phyloP scores from a whole-genome alignment of 2,888 invertebrate species.

The Phymatocera aterrima region DNA sequence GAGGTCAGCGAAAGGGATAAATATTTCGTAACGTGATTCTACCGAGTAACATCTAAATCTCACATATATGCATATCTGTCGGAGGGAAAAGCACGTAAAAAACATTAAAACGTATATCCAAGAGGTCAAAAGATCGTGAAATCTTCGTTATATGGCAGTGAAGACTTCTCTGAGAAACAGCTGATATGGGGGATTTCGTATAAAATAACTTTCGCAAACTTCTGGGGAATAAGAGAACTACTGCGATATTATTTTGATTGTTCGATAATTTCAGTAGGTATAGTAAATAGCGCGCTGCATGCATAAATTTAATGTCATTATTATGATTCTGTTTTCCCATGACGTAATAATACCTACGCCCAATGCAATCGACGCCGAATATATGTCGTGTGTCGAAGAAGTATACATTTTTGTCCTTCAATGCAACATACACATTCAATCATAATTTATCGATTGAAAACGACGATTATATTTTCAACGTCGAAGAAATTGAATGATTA shows the following conservation, averaged over 20 bases:
- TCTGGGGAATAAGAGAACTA: background rate
- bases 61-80: background rate
- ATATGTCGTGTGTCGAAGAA: too few species aligned
- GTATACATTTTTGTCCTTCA: too few species aligned
- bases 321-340: background rate
- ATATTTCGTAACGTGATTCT: background rate
- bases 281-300: background rate
- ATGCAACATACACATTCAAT: background rate
- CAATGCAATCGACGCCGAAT: background rate
- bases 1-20: background rate
- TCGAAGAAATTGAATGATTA: too few species aligned
- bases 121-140: background rate
- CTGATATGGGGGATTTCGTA: background rate
- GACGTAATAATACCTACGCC: too few species aligned
- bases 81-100: slow-evolving; percentile 13
- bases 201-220: background rate
- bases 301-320: background rate
- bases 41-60: background rate
- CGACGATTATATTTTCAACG: too few species aligned
- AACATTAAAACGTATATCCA: background rate
- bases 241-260: background rate
- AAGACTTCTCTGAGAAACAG: background rate
- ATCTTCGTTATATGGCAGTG: slow-evolving; percentile 1
- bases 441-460: too few species aligned
- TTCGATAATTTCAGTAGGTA: background rate